Base-by-base conservation (phyloP, 2,113 vertebrate species). In the Eubucco bourcierii region DNA sequence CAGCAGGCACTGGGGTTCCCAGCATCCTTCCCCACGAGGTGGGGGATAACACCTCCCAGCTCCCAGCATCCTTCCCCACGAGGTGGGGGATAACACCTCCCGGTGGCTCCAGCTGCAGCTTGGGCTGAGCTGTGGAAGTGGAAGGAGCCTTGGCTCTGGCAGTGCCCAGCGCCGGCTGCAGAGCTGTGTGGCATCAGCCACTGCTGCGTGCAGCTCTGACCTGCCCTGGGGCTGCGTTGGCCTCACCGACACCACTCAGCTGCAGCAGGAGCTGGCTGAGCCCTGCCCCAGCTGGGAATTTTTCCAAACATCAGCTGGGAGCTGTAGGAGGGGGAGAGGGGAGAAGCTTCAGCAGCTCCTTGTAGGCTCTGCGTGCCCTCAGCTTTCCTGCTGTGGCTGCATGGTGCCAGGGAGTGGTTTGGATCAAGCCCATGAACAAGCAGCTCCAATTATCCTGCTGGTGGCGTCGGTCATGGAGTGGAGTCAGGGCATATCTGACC, bases 21-120 rank as follows among this genome's bases (percentile, higher is more conserved):
- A 1, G 15, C 23, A 9, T 13, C 84, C 29, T 27, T 39, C 58
- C 41, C 55, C 0, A 1, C 0, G 20, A 10, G 46, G 5, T 1
- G 58, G 39, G 59, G 63, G 15, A 12, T 4, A 2, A 4, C 4
- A 1, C 20, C 29, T 25, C 44, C 41, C 83, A 5, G 23, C 10
- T 17, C 6, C 18, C 28, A 1, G 12, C 23, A 9, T 13, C 84
- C 29, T 27, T 39, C 58, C 41, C 55, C 0, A 1, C 0, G 20
- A 10, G 46, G 5, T 1, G 58, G 39, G 59, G 63, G 15, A 11
- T 4, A 2, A 4, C 4, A 1, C 20, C 29, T 25, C 44, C 44
- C 83, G 4, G 24, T 21, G 39, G 20, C 56, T 28, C 2, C 2
- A 44, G 79, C 4, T 0, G 37, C 17, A 12, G 25, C 13, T 56